A percentile compares a stretch with the other conserved stretches of the same genome.
phyloP scores from a whole-genome alignment of 2,888 invertebrate species.

The Rhaphigaster nebulosa region DNA sequence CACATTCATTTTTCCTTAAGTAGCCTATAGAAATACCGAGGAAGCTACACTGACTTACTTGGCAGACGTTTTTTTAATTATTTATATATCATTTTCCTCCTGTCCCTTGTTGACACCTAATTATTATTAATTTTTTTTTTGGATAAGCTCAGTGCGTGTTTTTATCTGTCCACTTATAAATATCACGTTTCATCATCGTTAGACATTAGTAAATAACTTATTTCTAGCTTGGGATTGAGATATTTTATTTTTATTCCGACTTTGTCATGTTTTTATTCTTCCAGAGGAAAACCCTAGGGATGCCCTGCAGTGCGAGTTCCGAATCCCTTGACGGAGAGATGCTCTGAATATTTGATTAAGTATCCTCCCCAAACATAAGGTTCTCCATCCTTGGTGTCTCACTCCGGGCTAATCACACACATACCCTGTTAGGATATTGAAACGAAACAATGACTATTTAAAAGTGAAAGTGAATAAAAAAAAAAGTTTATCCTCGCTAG shows the following conservation, averaged over 20 bases:
- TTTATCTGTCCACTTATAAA: neutral
- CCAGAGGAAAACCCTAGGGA: neutral
- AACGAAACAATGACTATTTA: neutral
- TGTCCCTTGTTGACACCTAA: too few species aligned
- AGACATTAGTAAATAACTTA: neutral
- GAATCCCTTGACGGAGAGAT: neutral
- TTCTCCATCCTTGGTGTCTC: neutral
- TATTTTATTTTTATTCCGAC: slow-evolving; percentile 13
- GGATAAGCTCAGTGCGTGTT: neutral
- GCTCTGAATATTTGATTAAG: slow-evolving; percentile 30
- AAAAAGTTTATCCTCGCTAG: too few species aligned
- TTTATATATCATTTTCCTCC: too few species aligned
- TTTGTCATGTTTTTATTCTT: slow-evolving; percentile 16
- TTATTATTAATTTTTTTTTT: neutral
- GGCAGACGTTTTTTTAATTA: too few species aligned
- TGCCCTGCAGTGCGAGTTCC: neutral
- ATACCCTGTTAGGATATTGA: neutral
- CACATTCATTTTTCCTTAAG: too few species aligned
- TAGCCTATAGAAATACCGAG: too few species aligned
- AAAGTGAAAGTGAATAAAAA: too few species aligned
- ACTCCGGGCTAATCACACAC: neutral
- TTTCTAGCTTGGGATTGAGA: neutral
- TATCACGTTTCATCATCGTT: neutral
- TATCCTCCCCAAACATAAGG: neutral
- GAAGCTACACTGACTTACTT: too few species aligned